Evolutionary conservation across 2,113 vertebrate genomes (phyloP).

Genomic region (Saguinus imperator): DNA sequence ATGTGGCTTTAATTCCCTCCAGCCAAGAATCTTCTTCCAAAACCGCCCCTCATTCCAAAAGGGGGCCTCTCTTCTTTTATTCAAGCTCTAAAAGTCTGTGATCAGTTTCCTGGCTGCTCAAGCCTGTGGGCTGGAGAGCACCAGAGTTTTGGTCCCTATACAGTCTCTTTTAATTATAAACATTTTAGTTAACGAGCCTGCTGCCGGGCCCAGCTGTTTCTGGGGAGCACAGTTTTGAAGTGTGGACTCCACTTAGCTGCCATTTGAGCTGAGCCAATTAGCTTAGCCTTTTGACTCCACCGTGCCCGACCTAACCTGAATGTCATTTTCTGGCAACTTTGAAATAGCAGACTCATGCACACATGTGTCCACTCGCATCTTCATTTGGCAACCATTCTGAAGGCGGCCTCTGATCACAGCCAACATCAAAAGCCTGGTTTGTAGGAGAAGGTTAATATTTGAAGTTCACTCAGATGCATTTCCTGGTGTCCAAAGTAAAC

Average conservation of each 20-base stretch:
- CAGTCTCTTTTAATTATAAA: conserved; percentile 81
- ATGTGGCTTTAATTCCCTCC: conserved; percentile 25
- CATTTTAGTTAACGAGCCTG: conserved; percentile 82
- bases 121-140: conserved; percentile 52
- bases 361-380: conserved; percentile 88
- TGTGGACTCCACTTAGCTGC: conserved; percentile 88
- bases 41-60: conserved; percentile 33
- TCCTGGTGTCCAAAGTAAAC: conserved; percentile 93
- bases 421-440: conserved; percentile 95
- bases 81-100: conserved; percentile 42
- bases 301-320: conserved; percentile 90
- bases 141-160: conserved; percentile 64
- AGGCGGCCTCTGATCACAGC: conserved; percentile 93
- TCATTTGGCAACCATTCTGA: conserved; percentile 92
- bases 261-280: conserved; percentile 93
- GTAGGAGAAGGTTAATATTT: conserved; percentile 96
- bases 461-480: conserved; percentile 93
- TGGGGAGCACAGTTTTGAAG: conserved; percentile 84
- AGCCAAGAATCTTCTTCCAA: conserved; percentile 46
- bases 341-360: conserved; percentile 91
- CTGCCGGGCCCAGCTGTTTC: conserved; percentile 85
- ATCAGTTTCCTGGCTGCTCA: conserved; percentile 68
- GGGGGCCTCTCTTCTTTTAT: conserved; percentile 37
- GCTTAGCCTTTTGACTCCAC: conserved; percentile 89
- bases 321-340: conserved; percentile 90